A percentile compares a stretch with the other conserved stretches of the same genome.
These are phyloP conservation scores for Micropoecilia bifurca DNA, from an alignment of 2,797 vertebrate species.

Conservation along the genomic window DNA sequence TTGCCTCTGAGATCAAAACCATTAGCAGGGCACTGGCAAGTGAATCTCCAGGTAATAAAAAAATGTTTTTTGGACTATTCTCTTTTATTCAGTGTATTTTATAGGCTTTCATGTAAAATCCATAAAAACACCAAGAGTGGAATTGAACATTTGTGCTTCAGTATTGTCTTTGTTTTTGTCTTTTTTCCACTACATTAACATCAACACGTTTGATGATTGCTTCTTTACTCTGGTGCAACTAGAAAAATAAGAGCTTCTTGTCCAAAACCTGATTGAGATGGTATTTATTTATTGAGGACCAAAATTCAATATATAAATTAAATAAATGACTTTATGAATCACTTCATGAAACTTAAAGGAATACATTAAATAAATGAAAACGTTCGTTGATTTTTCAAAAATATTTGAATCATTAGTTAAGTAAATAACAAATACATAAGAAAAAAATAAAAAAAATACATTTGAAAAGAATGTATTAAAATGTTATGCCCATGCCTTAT, in stretches of 20 bases:
- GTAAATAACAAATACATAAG: not conserved
- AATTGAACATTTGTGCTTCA: not conserved
- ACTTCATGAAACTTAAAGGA: not conserved
- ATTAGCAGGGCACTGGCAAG: conserved; percentile 60
- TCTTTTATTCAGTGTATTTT: not conserved
- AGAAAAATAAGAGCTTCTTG: not conserved
- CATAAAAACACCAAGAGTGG: not conserved
- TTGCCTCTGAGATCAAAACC: conserved; percentile 61
- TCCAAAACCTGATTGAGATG: not conserved
- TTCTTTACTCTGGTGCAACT: not conserved
- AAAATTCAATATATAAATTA: not conserved
- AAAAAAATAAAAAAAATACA: not conserved
- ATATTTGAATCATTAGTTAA: not conserved
- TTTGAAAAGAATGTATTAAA: not conserved
- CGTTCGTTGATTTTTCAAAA: not conserved
- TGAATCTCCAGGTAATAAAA: conserved; percentile 76
- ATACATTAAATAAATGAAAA: not conserved
- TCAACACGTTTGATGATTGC: not conserved
- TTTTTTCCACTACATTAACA: not conserved
- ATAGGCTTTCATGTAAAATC: not conserved
- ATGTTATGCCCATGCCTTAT: not conserved
- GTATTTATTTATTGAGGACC: not conserved
- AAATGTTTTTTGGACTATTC: not conserved
- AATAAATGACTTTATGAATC: not conserved
- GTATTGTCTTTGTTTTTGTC: not conserved